These are phyloP conservation scores for Netelia melanura DNA, from an alignment of 2,888 invertebrate genomes.

Conservation along the genomic window DNA sequence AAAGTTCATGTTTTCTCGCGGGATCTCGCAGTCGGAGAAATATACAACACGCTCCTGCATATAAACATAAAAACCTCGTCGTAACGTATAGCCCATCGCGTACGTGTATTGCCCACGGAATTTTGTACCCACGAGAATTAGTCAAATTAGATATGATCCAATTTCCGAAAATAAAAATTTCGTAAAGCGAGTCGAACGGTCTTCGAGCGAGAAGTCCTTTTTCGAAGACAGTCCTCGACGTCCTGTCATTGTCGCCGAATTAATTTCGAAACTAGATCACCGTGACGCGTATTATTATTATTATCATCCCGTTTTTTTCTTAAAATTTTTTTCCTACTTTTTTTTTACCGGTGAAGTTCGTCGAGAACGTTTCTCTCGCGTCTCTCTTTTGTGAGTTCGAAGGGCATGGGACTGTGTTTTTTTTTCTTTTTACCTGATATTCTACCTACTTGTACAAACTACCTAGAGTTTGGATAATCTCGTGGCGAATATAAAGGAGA, in stretches of 20 bases:
- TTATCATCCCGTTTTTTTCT: neutral
- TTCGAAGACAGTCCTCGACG: constrained; percentile 27
- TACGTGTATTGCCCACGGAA: neutral
- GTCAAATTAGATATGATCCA: constrained; percentile 9
- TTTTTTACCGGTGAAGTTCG: neutral
- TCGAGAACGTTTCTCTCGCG: neutral
- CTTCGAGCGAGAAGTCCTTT: constrained; percentile 33
- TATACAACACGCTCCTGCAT: neutral
- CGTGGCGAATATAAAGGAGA: constrained; percentile 1
- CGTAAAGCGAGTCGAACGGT: neutral
- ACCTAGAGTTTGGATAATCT: neutral
- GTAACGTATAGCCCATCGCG: neutral
- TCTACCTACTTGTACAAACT: neutral
- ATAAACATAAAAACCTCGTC: neutral
- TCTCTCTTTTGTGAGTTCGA: constrained; percentile 2
- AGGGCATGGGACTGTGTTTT: neutral
- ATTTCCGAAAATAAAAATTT: neutral
- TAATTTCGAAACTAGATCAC: neutral
- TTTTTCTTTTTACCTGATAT: constrained; percentile 14
- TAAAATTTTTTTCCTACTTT: neutral
- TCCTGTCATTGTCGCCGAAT: neutral
- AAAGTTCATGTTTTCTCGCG: constrained; percentile 45
- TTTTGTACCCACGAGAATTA: constrained; percentile 10
- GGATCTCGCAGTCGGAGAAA: constrained; percentile 32
- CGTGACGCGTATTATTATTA: neutral